A percentile compares a stretch with the other conserved stretches of the same genome.
Evolutionary conservation across 2,113 vertebrate genomes (phyloP).

Genomic region (Abramis brama): DNA sequence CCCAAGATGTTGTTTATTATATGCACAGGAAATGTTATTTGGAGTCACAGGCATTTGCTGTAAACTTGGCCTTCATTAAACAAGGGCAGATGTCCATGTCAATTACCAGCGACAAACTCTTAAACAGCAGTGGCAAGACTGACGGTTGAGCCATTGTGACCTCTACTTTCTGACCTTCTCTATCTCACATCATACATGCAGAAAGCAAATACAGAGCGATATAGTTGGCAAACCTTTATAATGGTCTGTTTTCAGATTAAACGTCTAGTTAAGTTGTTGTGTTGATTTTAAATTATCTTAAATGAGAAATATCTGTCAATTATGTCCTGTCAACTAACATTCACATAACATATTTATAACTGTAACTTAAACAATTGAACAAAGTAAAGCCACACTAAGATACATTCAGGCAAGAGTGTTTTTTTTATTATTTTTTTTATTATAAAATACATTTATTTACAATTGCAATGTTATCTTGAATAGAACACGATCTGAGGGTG

Average conservation of each 20-base stretch:
- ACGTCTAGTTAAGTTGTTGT: background rate
- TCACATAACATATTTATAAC: background rate
- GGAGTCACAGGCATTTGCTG: background rate
- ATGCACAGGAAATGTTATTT: too few relatives aligned
- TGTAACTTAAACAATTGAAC: background rate
- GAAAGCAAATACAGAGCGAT: background rate
- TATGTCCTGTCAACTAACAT: background rate
- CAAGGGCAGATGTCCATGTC: background rate
- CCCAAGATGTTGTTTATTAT: too few relatives aligned
- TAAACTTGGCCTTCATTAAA: conserved; percentile 15
- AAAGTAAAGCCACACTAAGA: background rate
- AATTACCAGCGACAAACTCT: background rate
- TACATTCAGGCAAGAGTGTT: background rate
- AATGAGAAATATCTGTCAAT: background rate
- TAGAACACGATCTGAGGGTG: background rate
- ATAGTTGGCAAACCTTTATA: background rate
- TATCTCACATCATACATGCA: background rate
- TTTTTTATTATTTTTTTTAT: background rate
- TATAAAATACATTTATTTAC: background rate
- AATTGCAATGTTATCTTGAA: background rate
- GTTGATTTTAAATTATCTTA: too few relatives aligned
- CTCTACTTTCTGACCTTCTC: background rate
- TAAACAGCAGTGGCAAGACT: conserved; percentile 17
- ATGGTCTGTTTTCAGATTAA: background rate
- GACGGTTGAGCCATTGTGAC: background rate